phyloP scores from a whole-genome alignment of 2,888 invertebrate species.

The Megaustenia siamemsis region DNA sequence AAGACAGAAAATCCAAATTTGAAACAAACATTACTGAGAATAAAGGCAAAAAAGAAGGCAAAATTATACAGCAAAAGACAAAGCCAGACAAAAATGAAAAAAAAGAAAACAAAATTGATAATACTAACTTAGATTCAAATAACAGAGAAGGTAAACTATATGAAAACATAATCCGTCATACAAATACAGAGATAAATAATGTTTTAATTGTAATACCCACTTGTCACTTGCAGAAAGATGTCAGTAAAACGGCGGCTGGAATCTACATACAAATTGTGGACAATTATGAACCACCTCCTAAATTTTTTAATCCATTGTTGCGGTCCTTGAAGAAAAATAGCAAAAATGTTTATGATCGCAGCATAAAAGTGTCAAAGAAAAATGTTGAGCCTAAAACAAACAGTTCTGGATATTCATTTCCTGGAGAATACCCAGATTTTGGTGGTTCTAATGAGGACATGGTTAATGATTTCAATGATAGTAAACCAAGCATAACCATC shows the following conservation, averaged over 20 bases:
- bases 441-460: neutral
- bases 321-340: constrained; percentile 18
- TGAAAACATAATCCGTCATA: neutral
- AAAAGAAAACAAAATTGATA: neutral
- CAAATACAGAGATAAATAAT: constrained; percentile 1
- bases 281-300: constrained; percentile 48
- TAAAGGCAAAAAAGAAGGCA: neutral
- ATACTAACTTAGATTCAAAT: neutral
- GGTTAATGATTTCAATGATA: neutral
- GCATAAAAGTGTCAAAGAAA: neutral
- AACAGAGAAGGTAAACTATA: neutral
- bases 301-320: constrained; percentile 33
- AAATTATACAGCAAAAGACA: neutral
- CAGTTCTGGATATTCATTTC: constrained; percentile 22
- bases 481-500: neutral
- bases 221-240: constrained; percentile 40
- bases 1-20: neutral
- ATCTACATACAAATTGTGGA: constrained; percentile 46
- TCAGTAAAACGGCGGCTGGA: constrained; percentile 40
- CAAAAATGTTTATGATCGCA: neutral
- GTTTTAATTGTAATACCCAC: constrained; percentile 37
- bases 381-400: neutral
- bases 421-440: neutral
- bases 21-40: neutral
- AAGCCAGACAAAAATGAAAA: no score